Evolutionary conservation across 2,797 vertebrate species (phyloP).

Genomic region (Sandelia bainsii): DNA sequence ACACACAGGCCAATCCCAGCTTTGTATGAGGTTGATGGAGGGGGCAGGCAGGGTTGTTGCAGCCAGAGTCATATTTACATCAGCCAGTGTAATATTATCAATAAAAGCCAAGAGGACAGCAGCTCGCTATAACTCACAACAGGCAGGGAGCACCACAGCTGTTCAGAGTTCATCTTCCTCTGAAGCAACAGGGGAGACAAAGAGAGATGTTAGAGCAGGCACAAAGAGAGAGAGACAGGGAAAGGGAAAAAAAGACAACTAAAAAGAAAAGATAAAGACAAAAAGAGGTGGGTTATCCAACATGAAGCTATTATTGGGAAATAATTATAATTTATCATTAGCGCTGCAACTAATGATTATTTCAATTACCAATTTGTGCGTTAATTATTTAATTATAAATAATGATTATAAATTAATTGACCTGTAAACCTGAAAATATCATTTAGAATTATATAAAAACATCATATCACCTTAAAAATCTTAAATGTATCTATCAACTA

Average conservation of each 20-base stretch:
- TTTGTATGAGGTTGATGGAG: conserved; percentile 48
- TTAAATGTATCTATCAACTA: too few species aligned
- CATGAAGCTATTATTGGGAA: background rate
- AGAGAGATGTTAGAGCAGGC: conserved; percentile 45
- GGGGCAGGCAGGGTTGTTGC: conserved; percentile 51
- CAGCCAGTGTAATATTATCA: conserved; percentile 81
- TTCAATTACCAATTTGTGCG: background rate
- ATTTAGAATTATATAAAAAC: too few species aligned
- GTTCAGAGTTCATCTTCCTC: conserved; percentile 72
- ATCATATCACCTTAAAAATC: too few species aligned
- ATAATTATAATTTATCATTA: background rate
- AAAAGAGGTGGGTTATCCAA: background rate
- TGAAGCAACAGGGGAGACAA: conserved; percentile 40
- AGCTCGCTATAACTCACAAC: conserved; percentile 74
- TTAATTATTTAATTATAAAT: background rate
- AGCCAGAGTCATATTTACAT: conserved; percentile 78
- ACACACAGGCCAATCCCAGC: conserved; percentile 12
- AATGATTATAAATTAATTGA: too few species aligned
- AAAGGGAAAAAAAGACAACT: background rate
- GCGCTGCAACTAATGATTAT: background rate
- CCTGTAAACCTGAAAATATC: too few species aligned
- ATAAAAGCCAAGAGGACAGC: conserved; percentile 80
- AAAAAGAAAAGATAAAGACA: conserved; percentile 10
- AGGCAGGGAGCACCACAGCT: conserved; percentile 78
- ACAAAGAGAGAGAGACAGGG: conserved; percentile 22